Evolutionary conservation across 2,797 vertebrate species (phyloP).

Genomic region (Siniperca undulata): DNA sequence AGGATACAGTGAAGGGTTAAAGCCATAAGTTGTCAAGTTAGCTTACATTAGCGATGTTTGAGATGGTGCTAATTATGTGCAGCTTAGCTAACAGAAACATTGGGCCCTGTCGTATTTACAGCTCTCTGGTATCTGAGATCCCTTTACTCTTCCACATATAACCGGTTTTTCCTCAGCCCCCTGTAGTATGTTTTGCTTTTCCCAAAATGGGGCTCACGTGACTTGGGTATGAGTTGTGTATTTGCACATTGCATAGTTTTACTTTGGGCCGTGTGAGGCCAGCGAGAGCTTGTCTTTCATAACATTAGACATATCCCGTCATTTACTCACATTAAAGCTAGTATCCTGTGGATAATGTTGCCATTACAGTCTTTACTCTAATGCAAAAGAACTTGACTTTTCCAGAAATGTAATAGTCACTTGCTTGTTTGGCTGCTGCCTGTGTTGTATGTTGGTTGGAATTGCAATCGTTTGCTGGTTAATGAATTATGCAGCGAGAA

Average conservation of each 20-base stretch:
- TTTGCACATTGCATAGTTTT: constrained; percentile 33
- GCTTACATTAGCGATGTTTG: constrained; percentile 28
- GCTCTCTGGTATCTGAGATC: constrained; percentile 20
- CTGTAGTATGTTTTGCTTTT: constrained; percentile 1
- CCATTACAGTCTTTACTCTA: background rate
- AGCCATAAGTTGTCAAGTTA: constrained; percentile 30
- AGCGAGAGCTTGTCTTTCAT: constrained; percentile 9
- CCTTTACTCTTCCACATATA: background rate
- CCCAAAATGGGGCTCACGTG: background rate
- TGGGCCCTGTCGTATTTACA: constrained; percentile 48
- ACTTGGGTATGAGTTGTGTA: background rate
- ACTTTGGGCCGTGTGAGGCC: constrained; percentile 26
- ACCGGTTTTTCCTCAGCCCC: background rate
- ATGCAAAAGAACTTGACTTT: background rate
- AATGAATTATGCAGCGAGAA: constrained; percentile 81
- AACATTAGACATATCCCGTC: constrained; percentile 8
- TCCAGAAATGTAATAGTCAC: constrained; percentile 25
- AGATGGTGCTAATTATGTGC: constrained; percentile 58
- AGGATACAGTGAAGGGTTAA: background rate
- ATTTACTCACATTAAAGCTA: background rate
- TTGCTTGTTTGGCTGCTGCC: constrained; percentile 52
- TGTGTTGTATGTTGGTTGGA: constrained; percentile 61
- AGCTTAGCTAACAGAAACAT: constrained; percentile 54
- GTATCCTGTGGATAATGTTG: background rate
- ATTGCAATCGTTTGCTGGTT: constrained; percentile 70